Evolutionary conservation across 2,113 vertebrate species (phyloP).

Genomic region (Daphoenositta chrysoptera): DNA sequence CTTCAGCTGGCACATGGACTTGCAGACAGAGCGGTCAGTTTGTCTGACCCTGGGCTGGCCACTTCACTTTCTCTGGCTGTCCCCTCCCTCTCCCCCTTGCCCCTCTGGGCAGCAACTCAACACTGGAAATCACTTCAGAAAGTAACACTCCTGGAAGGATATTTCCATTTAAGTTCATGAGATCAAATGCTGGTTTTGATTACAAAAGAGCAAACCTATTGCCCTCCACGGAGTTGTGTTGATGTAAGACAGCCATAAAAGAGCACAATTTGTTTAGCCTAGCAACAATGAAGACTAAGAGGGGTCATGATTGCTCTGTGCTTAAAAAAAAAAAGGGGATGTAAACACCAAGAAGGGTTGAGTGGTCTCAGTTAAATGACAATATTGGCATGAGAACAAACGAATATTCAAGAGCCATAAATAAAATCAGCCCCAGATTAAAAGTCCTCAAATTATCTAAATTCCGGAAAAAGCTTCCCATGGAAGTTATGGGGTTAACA

Average conservation of each 20-base stretch:
- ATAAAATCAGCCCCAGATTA: neutral
- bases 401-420: neutral
- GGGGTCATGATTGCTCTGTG: neutral
- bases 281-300: slow-evolving; percentile 38
- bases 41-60: neutral
- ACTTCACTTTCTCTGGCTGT: neutral
- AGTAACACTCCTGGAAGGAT: neutral
- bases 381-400: slow-evolving; percentile 11
- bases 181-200: slow-evolving; percentile 56
- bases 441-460: neutral
- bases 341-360: neutral
- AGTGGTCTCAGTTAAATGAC: slow-evolving; percentile 6
- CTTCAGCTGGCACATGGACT: neutral
- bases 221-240: slow-evolving; percentile 16
- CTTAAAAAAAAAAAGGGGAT: neutral
- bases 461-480: neutral
- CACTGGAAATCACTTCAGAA: neutral
- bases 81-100: neutral
- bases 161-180: slow-evolving; percentile 41
- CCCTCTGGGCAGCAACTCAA: neutral
- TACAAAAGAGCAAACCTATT: slow-evolving; percentile 51
- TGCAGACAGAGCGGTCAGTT: neutral
- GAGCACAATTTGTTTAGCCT: slow-evolving; percentile 52
- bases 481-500: neutral
- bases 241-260: slow-evolving; percentile 47